phyloP scores from a whole-genome alignment of 2,888 invertebrate genomes.

The Ectobius pallidus region DNA sequence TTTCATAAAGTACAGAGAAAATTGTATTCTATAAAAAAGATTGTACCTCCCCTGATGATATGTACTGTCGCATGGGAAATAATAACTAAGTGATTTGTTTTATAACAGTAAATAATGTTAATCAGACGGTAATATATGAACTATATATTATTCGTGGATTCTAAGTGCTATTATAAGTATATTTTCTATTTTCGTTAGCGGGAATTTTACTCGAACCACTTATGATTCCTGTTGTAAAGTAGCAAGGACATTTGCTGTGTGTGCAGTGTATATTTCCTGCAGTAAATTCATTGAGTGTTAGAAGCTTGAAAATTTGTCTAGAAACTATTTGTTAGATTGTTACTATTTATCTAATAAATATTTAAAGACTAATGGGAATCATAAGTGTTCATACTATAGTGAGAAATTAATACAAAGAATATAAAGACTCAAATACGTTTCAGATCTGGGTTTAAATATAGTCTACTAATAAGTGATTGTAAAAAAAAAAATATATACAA shows the following conservation, averaged over 20 bases:
- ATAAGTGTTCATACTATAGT: slow-evolving; percentile 8
- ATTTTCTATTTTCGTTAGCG: slow-evolving; percentile 28
- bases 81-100: slow-evolving; percentile 15
- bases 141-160: slow-evolving; percentile 27
- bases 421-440: not conserved
- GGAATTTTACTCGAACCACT: slow-evolving; percentile 3
- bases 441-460: slow-evolving; percentile 18
- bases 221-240: slow-evolving; percentile 2
- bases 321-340: too few species aligned
- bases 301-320: not conserved
- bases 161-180: slow-evolving; percentile 29
- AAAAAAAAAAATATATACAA: too few species aligned
- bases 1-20: slow-evolving; percentile 8
- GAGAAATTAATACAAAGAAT: not conserved
- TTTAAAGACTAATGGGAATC: not conserved
- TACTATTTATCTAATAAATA: not conserved
- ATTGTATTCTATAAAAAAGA: slow-evolving; percentile 30
- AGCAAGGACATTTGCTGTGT: not conserved
- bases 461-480: not conserved
- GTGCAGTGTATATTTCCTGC: not conserved
- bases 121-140: slow-evolving; percentile 24
- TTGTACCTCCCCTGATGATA: slow-evolving; percentile 25
- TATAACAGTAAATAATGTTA: slow-evolving; percentile 28
- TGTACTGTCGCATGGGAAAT: slow-evolving; percentile 21
- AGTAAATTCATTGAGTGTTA: not conserved